A percentile compares a stretch with the other conserved stretches of the same genome.
phyloP scores from a whole-genome alignment of 37 sponge, comb jelly and placozoan genomes.

The Beroe forskalii region DNA sequence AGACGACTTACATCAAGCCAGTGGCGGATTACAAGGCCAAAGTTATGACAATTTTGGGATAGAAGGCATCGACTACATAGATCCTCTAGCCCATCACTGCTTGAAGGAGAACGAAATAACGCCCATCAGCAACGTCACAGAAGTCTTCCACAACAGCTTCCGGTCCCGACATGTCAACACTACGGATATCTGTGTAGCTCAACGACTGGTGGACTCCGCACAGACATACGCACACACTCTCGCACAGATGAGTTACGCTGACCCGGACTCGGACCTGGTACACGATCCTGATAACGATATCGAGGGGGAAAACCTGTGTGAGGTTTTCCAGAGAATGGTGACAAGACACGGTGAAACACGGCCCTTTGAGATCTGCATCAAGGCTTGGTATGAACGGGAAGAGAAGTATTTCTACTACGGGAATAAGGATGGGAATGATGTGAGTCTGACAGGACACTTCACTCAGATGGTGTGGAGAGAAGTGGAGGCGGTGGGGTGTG shows the following conservation, averaged over 20 bases:
- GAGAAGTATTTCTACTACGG: not conserved
- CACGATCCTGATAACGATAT: not conserved
- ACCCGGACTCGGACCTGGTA: not conserved
- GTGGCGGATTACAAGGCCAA: too few relatives aligned
- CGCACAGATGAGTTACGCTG: not conserved
- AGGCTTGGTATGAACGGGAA: not conserved
- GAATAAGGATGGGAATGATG: not conserved
- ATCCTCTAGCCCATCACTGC: not conserved
- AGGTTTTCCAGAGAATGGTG: not conserved
- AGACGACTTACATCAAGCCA: too few relatives aligned
- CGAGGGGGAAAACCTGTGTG: not conserved
- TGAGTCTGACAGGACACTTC: not conserved
- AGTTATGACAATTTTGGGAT: not conserved
- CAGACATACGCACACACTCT: not conserved
- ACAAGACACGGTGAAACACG: not conserved
- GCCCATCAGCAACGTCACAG: not conserved
- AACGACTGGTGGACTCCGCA: not conserved
- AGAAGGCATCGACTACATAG: not conserved
- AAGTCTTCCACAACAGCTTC: not conserved
- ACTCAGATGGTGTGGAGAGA: conserved; percentile 1
- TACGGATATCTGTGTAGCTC: not conserved
- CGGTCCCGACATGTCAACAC: not conserved
- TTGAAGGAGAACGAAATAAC: not conserved
- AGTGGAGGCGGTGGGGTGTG: not conserved
- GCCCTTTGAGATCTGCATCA: not conserved